These are phyloP conservation scores for Agelastica alni DNA, from an alignment of 2,888 invertebrate genomes.

Conservation along the genomic window DNA sequence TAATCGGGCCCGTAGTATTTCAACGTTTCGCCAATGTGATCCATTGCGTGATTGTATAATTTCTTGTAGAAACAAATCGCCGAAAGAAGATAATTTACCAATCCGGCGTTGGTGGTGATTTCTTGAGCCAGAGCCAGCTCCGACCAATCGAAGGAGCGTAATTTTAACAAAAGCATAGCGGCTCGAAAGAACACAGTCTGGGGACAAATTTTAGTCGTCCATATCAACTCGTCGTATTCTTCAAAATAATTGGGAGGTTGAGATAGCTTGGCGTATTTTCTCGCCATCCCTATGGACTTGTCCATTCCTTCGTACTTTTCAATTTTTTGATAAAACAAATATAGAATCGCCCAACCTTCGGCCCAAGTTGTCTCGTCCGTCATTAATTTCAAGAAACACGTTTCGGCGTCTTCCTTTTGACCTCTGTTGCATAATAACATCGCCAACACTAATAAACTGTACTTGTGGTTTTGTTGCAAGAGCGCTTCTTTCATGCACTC, in stretches of 20 bases:
- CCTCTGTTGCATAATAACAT: conserved; percentile 45
- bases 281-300: conserved; percentile 47
- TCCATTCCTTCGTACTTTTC: conserved; percentile 48
- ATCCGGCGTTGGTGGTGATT: conserved; percentile 41
- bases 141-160: conserved; percentile 48
- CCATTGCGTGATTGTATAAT: conserved; percentile 48
- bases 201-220: conserved; percentile 46
- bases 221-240: conserved; percentile 46
- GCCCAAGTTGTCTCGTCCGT: conserved; percentile 47
- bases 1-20: conserved; percentile 47
- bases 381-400: conserved; percentile 49
- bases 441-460: conserved; percentile 49
- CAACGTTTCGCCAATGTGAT: conserved; percentile 48
- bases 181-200: conserved; percentile 47
- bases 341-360: conserved; percentile 52
- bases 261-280: conserved; percentile 41
- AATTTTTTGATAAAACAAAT: conserved; percentile 48
- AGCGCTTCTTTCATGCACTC: conserved; percentile 52
- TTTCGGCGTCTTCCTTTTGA: conserved; percentile 49
- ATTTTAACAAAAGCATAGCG: conserved; percentile 48
- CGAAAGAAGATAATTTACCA: conserved; percentile 50
- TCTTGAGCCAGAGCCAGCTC: conserved; percentile 49
- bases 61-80: conserved; percentile 48
- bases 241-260: conserved; percentile 35
- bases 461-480: conserved; percentile 41